Conservation (phyloP, 2,113 vertebrate species). For the Sitta europaea region DNA sequence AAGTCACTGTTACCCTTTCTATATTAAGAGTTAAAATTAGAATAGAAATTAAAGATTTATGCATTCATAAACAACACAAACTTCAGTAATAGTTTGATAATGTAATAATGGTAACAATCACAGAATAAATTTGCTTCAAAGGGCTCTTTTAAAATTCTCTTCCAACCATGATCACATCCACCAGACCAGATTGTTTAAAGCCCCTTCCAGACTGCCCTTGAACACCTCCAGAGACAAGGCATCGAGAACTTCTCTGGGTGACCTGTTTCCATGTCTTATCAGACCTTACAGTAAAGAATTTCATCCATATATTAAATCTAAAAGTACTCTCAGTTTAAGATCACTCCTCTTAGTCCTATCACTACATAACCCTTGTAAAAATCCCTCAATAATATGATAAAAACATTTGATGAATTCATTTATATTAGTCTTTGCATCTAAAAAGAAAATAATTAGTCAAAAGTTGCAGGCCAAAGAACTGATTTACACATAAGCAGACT, state of each 20-base stretch:
- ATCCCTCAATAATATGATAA: background rate
- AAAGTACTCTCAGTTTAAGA: background rate
- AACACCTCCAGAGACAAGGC: background rate
- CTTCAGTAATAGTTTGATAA: background rate
- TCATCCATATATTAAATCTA: background rate
- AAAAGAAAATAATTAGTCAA: background rate
- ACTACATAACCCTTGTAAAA: background rate
- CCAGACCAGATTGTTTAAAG: background rate
- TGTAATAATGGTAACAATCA: background rate
- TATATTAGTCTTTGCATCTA: background rate
- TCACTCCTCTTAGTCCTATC: background rate
- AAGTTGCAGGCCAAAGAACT: background rate
- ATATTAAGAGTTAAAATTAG: background rate
- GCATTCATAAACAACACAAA: background rate
- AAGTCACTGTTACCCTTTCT: conserved; percentile 88
- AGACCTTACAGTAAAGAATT: background rate
- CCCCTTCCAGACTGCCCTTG: background rate
- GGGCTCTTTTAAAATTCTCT: background rate
- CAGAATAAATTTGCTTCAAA: background rate
- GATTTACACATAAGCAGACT: background rate
- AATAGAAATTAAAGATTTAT: background rate
- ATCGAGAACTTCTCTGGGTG: background rate
- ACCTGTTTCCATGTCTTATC: background rate
- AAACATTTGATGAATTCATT: background rate
- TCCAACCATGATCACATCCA: background rate